Evolutionary conservation across 1,140 invertebrate genomes (phyloP).

Genomic region (Plectrocnemia conspersa): DNA sequence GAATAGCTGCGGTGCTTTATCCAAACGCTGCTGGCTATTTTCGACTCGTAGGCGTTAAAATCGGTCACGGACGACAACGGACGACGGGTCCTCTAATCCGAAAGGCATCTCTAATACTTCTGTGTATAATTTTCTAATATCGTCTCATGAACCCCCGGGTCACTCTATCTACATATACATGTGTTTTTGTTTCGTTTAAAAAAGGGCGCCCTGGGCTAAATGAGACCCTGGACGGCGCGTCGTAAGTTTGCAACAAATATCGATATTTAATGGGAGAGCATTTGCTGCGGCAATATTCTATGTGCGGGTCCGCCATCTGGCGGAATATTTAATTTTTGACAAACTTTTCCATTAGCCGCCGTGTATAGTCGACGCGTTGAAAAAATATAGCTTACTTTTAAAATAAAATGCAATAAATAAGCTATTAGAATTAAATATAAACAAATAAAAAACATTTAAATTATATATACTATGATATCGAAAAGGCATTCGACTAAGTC

Average conservation of each 20-base stretch:
- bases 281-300: neutral
- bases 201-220: neutral
- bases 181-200: neutral
- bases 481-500: neutral
- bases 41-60: neutral
- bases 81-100: too few species aligned
- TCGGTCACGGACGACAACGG: neutral
- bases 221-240: neutral
- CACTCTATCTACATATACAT: too few species aligned
- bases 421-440: too few species aligned
- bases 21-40: neutral
- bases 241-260: conserved; percentile 9
- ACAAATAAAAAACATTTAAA: neutral
- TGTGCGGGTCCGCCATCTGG: conserved; percentile 8
- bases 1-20: neutral
- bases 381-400: too few species aligned
- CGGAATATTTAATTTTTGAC: conserved; percentile 32
- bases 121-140: too few species aligned
- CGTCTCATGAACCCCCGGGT: too few species aligned
- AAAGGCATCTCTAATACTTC: too few species aligned
- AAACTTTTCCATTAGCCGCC: conserved; percentile 29
- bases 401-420: too few species aligned
- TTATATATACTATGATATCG: neutral
- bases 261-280: conserved; percentile 8
- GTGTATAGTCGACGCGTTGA: too few species aligned